Conservation (phyloP, 2,113 vertebrate species). For the Pelecanoides urinatrix region DNA sequence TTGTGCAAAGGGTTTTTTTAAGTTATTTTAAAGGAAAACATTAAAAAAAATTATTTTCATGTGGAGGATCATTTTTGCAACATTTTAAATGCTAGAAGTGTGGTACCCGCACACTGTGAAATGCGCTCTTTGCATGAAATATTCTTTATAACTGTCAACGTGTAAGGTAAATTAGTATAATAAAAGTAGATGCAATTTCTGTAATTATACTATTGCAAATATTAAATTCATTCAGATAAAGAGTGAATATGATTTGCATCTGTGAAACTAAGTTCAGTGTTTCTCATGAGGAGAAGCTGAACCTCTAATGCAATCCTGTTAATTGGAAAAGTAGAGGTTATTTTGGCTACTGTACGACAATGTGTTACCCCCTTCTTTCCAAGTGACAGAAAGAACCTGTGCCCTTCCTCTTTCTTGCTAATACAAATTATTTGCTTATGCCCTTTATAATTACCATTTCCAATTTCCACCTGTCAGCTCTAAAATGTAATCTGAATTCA, state of each 20-base stretch:
- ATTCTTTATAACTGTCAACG: neutral
- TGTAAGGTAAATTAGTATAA: neutral
- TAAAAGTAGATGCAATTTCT: neutral
- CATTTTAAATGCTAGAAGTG: neutral
- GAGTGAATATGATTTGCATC: neutral
- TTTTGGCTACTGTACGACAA: neutral
- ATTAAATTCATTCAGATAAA: neutral
- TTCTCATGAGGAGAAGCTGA: neutral
- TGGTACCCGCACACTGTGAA: neutral
- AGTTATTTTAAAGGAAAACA: neutral
- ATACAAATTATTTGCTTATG: neutral
- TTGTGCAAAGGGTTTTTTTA: fast-evolving
- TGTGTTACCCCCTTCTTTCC: neutral
- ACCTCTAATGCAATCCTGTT: neutral
- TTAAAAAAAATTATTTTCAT: neutral
- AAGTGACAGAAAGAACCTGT: neutral
- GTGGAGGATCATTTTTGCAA: neutral
- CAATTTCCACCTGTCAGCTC: neutral
- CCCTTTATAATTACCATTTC: neutral
- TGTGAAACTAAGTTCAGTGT: neutral
- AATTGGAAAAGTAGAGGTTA: conserved; percentile 3
- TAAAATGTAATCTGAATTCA: neutral
- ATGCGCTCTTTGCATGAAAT: neutral
- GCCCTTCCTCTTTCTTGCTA: neutral
- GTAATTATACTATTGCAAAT: neutral